Evolutionary conservation across 2,797 vertebrate genomes (phyloP).

Genomic region (Emydoidea blandingii): DNA sequence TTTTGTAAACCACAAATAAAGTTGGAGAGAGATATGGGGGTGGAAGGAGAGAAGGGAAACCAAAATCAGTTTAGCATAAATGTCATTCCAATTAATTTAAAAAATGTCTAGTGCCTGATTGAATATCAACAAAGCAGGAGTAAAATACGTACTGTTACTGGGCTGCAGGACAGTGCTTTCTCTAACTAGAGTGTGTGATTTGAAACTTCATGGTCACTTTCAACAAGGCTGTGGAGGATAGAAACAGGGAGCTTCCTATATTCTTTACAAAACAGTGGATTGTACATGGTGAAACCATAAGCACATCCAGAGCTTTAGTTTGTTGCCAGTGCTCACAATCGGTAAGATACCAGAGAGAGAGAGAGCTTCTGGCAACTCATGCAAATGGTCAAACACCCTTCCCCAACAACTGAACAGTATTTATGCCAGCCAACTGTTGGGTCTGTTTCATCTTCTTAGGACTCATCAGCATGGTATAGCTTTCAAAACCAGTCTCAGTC

Average conservation of each 20-base stretch:
- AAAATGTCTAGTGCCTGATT: not conserved
- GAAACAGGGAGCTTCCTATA: not conserved
- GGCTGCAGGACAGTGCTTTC: not conserved
- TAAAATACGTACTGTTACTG: not conserved
- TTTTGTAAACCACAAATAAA: not conserved
- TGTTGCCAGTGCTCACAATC: not conserved
- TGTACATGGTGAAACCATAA: not conserved
- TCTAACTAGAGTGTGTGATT: not conserved
- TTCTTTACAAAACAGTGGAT: not conserved
- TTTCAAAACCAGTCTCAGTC: not conserved
- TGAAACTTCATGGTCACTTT: not conserved
- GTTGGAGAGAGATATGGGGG: too few species aligned
- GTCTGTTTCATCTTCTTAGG: conserved; percentile 18
- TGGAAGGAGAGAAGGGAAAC: not conserved
- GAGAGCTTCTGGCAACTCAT: not conserved
- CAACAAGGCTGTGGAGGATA: not conserved
- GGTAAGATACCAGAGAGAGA: not conserved
- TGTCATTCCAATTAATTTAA: not conserved
- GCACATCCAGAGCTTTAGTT: not conserved
- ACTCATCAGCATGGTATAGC: not conserved
- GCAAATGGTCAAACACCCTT: not conserved
- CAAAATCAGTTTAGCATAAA: not conserved
- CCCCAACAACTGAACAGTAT: not conserved
- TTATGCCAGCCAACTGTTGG: not conserved
- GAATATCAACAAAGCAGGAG: not conserved